A percentile compares a stretch with the other conserved stretches of the same genome.
phyloP scores from a whole-genome alignment of 2,113 vertebrate genomes.

The Ammospiza caudacuta region DNA sequence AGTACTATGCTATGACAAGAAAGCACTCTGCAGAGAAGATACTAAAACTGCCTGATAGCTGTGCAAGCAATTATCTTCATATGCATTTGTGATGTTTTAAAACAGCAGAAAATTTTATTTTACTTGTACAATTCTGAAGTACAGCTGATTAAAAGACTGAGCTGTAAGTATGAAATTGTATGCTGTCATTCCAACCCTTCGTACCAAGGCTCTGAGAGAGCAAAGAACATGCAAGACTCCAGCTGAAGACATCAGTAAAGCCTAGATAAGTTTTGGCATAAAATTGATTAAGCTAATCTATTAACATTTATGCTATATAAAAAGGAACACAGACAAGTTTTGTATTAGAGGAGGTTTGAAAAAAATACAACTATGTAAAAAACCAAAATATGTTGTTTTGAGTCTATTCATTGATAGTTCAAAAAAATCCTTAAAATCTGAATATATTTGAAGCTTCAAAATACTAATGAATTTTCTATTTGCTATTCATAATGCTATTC shows the following conservation, averaged over 20 bases:
- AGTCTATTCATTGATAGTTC: background rate
- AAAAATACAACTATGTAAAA: background rate
- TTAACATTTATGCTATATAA: background rate
- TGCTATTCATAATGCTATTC: too few species aligned
- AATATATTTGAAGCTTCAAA: background rate
- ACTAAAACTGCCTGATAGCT: background rate
- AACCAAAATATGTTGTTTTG: background rate
- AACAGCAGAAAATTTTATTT: conserved; percentile 20
- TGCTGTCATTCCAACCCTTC: background rate
- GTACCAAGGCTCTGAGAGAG: background rate
- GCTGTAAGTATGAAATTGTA: background rate
- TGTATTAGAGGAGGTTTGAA: background rate
- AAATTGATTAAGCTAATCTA: background rate
- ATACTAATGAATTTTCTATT: background rate
- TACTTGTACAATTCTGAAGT: background rate
- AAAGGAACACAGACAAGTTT: background rate
- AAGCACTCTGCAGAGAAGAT: background rate
- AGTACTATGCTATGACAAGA: background rate
- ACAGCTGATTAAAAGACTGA: background rate
- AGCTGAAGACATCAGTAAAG: background rate
- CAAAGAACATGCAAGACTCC: background rate
- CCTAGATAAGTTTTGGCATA: background rate
- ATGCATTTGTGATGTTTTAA: background rate
- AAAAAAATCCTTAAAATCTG: background rate
- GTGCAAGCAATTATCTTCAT: background rate